These are phyloP conservation scores for Taenaris catops DNA, from an alignment of 2,888 invertebrate genomes.

Conservation along the genomic window DNA sequence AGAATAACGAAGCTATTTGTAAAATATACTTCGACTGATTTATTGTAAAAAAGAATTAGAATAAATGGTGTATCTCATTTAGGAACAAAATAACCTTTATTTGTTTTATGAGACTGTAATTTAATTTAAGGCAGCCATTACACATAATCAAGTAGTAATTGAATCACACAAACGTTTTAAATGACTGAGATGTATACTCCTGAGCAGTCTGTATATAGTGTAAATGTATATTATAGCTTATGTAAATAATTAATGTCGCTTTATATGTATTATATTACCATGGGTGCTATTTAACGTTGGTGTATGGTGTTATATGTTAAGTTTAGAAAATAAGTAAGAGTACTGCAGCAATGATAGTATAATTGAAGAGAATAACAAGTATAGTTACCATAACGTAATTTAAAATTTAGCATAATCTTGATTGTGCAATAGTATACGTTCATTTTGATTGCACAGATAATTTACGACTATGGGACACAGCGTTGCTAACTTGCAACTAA, in stretches of 20 bases:
- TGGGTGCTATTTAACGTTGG: slow-evolving; percentile 75
- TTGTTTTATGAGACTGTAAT: slow-evolving; percentile 60
- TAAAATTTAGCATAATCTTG: slow-evolving; percentile 59
- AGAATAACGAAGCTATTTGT: slow-evolving; percentile 48
- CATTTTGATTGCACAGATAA: no score
- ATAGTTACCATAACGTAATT: slow-evolving; percentile 62
- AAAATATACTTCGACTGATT: slow-evolving; percentile 56
- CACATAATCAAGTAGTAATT: slow-evolving; percentile 34
- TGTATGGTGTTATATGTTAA: slow-evolving; percentile 58
- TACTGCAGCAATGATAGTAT: slow-evolving; percentile 33
- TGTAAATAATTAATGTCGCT: slow-evolving; percentile 50
- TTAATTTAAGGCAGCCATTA: slow-evolving; percentile 66
- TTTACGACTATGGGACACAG: no score
- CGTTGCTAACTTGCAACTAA: no score
- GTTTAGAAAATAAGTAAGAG: slow-evolving; percentile 33
- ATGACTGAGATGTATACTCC: slow-evolving; percentile 3
- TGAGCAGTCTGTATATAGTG: slow-evolving; percentile 49
- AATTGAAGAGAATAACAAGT: slow-evolving; percentile 44
- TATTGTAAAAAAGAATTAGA: slow-evolving; percentile 45
- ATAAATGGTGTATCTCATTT: slow-evolving; percentile 60
- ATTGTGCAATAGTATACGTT: slow-evolving; percentile 66
- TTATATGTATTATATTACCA: slow-evolving; percentile 69
- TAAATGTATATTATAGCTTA: slow-evolving; percentile 50
- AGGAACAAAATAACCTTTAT: slow-evolving; percentile 65
- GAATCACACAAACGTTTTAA: slow-evolving; percentile 9